Conservation (phyloP, 2,113 vertebrate species). For the Bambusicola thoracicus region DNA sequence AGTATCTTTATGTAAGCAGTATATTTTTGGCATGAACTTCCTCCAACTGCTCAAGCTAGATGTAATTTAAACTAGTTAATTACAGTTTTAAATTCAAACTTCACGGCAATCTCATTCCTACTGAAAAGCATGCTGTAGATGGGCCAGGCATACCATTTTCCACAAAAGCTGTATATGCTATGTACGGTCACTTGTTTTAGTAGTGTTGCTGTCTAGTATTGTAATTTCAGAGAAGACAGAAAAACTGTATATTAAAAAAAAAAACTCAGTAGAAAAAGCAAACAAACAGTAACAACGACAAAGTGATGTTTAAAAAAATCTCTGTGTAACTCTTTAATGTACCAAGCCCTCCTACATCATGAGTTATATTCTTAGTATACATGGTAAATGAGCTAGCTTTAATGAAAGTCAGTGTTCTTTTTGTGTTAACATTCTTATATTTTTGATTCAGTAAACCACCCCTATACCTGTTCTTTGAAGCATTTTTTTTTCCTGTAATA, state of each 20-base stretch:
- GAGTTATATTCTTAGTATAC: not conserved
- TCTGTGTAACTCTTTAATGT: not conserved
- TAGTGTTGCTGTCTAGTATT: not conserved
- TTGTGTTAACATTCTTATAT: not conserved
- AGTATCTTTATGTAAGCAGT: not conserved
- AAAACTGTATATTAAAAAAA: not conserved
- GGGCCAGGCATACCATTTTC: not conserved
- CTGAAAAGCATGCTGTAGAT: not conserved
- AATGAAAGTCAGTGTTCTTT: not conserved
- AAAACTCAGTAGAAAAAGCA: not conserved
- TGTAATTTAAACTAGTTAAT: not conserved
- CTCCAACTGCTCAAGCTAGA: not conserved
- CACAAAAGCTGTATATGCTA: not conserved
- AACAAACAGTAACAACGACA: not conserved
- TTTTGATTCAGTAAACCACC: constrained; percentile 1
- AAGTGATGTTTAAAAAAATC: not conserved
- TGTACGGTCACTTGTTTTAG: not conserved
- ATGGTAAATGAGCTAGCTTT: not conserved
- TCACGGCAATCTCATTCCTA: not conserved
- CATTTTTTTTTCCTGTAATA: not conserved
- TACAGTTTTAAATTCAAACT: not conserved
- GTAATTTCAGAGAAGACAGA: not conserved
- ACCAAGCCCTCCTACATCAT: not conserved
- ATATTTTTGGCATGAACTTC: not conserved
- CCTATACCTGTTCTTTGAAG: not conserved